Percentiles rank a stretch among this genome's conserved stretches.
These are phyloP conservation scores for Crotophaga sulcirostris DNA, from an alignment of 2,113 vertebrate species.

Conservation along the genomic window DNA sequence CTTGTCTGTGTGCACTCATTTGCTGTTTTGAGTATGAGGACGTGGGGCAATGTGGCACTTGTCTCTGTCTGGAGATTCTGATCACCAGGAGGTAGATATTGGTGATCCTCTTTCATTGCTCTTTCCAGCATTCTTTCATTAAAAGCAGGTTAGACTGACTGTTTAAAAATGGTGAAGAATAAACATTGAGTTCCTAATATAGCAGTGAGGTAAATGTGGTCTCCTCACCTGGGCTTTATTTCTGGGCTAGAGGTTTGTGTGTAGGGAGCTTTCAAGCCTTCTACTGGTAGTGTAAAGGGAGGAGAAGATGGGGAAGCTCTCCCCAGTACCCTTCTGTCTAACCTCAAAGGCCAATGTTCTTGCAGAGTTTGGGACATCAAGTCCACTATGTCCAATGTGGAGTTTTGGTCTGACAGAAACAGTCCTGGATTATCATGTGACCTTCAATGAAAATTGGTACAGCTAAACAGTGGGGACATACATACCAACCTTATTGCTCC, in stretches of 20 bases:
- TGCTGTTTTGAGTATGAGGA: background rate
- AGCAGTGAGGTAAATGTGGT: background rate
- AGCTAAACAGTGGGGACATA: background rate
- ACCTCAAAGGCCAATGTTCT: background rate
- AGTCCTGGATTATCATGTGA: background rate
- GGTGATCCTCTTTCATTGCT: background rate
- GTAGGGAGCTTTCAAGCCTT: background rate
- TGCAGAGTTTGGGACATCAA: background rate
- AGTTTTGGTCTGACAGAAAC: background rate
- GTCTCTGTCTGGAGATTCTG: background rate
- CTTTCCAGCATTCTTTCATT: no score
- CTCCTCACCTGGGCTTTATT: rapidly evolving
- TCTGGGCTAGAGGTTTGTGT: background rate
- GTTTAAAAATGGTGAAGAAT: background rate
- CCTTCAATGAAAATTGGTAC: background rate
- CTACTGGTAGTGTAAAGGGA: background rate
- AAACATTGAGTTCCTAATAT: background rate
- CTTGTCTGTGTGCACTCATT: background rate
- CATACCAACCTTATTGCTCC: background rate
- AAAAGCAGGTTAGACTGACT: no score
- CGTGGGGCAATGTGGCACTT: background rate
- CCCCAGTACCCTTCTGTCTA: background rate
- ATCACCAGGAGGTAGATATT: rapidly evolving
- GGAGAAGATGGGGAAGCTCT: background rate
- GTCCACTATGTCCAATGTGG: rapidly evolving